Evolutionary conservation across 2,797 vertebrate species (phyloP).

Genomic region (Rhadinocentrus ornatus): DNA sequence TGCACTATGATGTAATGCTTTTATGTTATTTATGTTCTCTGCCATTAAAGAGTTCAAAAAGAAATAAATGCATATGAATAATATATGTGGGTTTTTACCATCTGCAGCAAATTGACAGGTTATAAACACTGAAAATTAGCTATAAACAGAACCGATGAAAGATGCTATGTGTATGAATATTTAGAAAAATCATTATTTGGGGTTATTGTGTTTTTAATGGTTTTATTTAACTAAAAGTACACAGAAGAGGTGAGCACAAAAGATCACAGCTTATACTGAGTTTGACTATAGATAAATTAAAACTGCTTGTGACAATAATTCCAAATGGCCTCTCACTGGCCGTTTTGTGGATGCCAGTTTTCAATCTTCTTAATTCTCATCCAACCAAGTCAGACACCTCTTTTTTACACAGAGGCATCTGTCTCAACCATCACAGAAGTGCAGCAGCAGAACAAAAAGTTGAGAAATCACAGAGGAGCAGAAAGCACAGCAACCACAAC

Average conservation of each 20-base stretch:
- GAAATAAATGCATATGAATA: neutral
- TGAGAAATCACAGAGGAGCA: neutral
- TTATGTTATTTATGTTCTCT: neutral
- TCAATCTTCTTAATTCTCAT: slow-evolving; percentile 2
- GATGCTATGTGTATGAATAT: no score
- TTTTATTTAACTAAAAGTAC: neutral
- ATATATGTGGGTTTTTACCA: neutral
- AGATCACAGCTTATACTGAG: neutral
- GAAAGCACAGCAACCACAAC: slow-evolving; percentile 3
- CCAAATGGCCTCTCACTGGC: neutral
- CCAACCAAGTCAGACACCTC: neutral
- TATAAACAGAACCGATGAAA: neutral
- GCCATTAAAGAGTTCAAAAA: slow-evolving; percentile 1
- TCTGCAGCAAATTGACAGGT: neutral
- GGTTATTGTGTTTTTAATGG: neutral
- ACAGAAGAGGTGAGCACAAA: neutral
- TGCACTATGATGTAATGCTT: neutral
- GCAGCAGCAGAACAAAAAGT: slow-evolving; percentile 6
- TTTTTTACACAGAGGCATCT: slow-evolving; percentile 28
- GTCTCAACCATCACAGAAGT: slow-evolving; percentile 7
- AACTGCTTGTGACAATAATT: neutral
- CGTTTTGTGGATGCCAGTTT: neutral
- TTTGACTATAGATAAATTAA: neutral
- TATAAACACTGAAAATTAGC: neutral
- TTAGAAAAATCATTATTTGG: neutral